These are phyloP conservation scores for Morelia viridis DNA, from an alignment of 2,797 vertebrate species.

Conservation along the genomic window DNA sequence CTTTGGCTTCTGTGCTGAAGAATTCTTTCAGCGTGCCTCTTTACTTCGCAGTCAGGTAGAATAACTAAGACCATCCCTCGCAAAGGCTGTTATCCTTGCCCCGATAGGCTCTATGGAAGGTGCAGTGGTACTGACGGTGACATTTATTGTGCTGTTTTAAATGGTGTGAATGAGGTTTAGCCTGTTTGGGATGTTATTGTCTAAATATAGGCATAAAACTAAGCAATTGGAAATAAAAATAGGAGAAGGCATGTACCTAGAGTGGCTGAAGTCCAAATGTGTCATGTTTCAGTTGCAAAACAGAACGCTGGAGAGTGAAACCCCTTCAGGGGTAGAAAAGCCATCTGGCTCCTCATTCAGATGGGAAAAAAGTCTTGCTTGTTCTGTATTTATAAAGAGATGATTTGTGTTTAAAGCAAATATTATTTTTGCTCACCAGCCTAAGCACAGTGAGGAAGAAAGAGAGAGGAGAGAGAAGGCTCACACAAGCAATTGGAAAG, in stretches of 20 bases:
- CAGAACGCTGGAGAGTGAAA: constrained; percentile 14
- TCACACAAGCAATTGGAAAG: not conserved
- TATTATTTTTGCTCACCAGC: constrained; percentile 30
- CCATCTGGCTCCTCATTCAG: constrained; percentile 29
- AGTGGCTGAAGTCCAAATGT: constrained; percentile 31
- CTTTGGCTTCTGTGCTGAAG: not conserved
- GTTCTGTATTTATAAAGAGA: constrained; percentile 37
- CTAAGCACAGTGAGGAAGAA: not conserved
- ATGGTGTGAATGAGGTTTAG: not conserved
- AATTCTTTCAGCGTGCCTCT: not conserved
- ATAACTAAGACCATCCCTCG: not conserved
- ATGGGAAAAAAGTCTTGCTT: not conserved
- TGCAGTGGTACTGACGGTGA: not conserved
- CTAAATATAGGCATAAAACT: constrained; percentile 9
- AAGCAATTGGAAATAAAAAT: constrained; percentile 17
- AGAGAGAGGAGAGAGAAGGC: not conserved
- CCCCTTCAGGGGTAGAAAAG: constrained; percentile 29
- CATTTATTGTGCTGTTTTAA: not conserved
- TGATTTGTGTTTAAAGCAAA: constrained; percentile 35
- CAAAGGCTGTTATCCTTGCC: not conserved
- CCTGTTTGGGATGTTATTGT: not conserved
- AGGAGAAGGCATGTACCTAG: constrained; percentile 11
- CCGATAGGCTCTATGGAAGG: not conserved
- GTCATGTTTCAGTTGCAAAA: constrained; percentile 29
- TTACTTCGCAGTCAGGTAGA: not conserved